Percentiles rank a stretch among this genome's conserved stretches.
Evolutionary conservation across 2,797 vertebrate species (phyloP).

Genomic region (Diplodus sargus): DNA sequence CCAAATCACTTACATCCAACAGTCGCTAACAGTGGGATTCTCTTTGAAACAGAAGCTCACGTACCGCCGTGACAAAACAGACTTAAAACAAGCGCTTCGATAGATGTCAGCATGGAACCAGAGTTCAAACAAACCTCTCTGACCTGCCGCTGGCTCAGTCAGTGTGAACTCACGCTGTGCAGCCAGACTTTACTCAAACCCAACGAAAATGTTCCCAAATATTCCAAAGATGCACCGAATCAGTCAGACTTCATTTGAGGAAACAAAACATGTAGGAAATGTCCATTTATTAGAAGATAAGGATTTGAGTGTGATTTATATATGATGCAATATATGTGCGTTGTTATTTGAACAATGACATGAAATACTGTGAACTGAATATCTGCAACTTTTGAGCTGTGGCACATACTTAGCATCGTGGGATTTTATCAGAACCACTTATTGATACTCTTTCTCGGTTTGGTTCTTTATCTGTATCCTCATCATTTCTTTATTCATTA

Average conservation of each 20-base stretch:
- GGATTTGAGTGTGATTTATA: neutral
- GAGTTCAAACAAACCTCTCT: neutral
- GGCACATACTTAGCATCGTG: too few species aligned
- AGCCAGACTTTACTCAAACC: neutral
- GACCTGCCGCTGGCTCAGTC: neutral
- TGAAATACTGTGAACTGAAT: neutral
- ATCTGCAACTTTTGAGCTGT: neutral
- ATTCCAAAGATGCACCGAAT: neutral
- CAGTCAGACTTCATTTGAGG: neutral
- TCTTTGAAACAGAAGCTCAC: neutral
- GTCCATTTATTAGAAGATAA: neutral
- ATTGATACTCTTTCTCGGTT: too few species aligned
- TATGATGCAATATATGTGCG: neutral
- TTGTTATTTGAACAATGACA: neutral
- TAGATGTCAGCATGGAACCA: neutral
- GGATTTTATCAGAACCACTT: too few species aligned
- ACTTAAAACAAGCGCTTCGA: neutral
- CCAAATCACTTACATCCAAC: neutral
- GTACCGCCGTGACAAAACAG: neutral
- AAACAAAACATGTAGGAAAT: neutral
- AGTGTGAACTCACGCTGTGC: neutral
- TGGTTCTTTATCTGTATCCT: too few species aligned
- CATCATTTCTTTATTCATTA: too few species aligned
- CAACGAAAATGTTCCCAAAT: neutral
- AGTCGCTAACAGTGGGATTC: neutral